These are phyloP conservation scores for Artibeus lituratus DNA, from an alignment of 2,797 vertebrate genomes.

Conservation along the genomic window DNA sequence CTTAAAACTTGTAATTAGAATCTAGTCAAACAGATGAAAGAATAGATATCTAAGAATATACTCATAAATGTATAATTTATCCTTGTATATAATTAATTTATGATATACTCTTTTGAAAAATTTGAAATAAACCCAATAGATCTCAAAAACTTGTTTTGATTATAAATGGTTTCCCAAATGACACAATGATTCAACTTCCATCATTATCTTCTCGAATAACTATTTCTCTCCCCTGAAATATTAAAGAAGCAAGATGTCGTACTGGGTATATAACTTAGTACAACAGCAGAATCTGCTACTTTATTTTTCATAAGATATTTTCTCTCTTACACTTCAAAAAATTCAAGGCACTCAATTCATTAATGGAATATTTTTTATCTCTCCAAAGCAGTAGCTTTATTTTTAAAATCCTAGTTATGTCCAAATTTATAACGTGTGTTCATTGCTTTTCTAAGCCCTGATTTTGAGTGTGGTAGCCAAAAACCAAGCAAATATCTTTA, in stretches of 20 bases:
- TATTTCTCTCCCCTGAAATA: constrained; percentile 47
- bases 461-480: neutral
- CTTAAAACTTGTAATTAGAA: constrained; percentile 43
- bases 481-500: constrained; percentile 27
- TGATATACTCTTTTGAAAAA: constrained; percentile 23
- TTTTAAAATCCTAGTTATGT: constrained; percentile 40
- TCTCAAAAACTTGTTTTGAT: constrained; percentile 50
- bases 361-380: constrained; percentile 28
- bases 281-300: constrained; percentile 45
- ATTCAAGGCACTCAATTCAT: constrained; percentile 38
- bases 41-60: neutral
- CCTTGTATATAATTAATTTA: constrained; percentile 60
- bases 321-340: constrained; percentile 63
- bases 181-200: constrained; percentile 58
- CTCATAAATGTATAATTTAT: constrained; percentile 17
- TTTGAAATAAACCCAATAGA: constrained; percentile 32
- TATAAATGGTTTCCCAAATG: constrained; percentile 47
- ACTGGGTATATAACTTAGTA: constrained; percentile 32
- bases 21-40: constrained; percentile 24
- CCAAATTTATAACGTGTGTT: neutral
- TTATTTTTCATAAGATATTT: constrained; percentile 66
- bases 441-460: constrained; percentile 6
- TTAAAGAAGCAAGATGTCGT: constrained; percentile 57
- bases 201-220: constrained; percentile 40
- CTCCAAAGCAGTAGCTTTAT: neutral